A percentile compares a stretch with the other conserved stretches of the same genome.
phyloP scores from a whole-genome alignment of 2,797 vertebrate genomes.

The Halcyon badia region DNA sequence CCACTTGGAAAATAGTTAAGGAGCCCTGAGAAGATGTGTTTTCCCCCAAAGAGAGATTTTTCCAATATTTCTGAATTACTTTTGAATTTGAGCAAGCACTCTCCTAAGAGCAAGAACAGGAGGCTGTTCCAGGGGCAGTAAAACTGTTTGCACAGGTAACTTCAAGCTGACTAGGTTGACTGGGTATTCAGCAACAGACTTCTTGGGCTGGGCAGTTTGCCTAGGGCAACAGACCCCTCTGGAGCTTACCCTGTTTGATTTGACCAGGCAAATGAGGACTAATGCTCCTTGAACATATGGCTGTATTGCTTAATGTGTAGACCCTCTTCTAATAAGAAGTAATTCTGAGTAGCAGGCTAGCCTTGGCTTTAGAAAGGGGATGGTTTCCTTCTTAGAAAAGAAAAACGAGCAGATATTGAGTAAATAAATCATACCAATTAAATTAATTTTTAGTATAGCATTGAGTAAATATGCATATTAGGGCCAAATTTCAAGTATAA shows the following conservation, averaged over 20 bases:
- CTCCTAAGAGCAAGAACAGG: not conserved
- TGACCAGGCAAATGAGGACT: constrained; percentile 2
- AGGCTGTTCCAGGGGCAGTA: not conserved
- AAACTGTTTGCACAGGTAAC: not conserved
- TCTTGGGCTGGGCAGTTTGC: constrained; percentile 2
- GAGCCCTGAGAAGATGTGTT: not conserved
- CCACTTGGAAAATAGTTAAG: not conserved
- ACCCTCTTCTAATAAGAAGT: not conserved
- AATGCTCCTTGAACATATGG: constrained; percentile 20
- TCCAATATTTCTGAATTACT: not conserved
- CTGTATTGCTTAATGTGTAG: not conserved
- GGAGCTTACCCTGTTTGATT: not conserved
- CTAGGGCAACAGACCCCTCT: constrained; percentile 7
- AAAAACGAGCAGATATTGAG: not conserved
- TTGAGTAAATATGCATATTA: not conserved
- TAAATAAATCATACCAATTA: not conserved
- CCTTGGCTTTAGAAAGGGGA: not conserved
- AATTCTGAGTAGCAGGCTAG: constrained; percentile 13
- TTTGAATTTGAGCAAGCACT: not conserved
- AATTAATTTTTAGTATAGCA: not conserved
- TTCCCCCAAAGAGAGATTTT: not conserved
- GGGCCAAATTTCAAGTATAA: not conserved
- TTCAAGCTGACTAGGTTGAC: not conserved
- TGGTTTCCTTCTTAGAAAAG: constrained; percentile 16
- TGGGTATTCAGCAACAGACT: not conserved